Evolutionary conservation across 2,797 vertebrate genomes (phyloP).

Genomic region (Brachymystax lenok): DNA sequence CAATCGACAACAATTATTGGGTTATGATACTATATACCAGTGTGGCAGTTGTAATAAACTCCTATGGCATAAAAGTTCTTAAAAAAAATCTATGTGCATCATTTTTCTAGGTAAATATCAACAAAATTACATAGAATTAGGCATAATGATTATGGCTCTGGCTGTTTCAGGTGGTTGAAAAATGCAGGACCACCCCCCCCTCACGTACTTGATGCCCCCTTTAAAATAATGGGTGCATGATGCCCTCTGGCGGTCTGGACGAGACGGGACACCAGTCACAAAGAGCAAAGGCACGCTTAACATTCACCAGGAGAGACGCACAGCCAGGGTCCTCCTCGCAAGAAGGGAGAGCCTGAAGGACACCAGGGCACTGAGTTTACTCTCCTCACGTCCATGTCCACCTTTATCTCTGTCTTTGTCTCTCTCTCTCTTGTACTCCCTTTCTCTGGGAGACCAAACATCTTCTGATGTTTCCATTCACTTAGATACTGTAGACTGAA

Average conservation of each 20-base stretch:
- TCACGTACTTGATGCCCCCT: too few relatives aligned
- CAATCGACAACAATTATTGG: too few relatives aligned
- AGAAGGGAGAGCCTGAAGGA: constrained; percentile 21
- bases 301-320: constrained; percentile 64
- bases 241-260: constrained; percentile 41
- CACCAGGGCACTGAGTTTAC: constrained; percentile 50
- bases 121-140: too few relatives aligned
- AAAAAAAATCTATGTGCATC: too few relatives aligned
- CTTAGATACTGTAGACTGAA: constrained; percentile 38
- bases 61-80: too few relatives aligned
- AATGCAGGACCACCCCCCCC: too few relatives aligned
- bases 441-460: constrained; percentile 50
- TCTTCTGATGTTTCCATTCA: constrained; percentile 56
- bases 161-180: too few relatives aligned
- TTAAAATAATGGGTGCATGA: too few relatives aligned
- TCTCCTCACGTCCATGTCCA: constrained; percentile 21
- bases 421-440: constrained; percentile 23
- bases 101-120: too few relatives aligned
- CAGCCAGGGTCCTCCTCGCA: constrained; percentile 32
- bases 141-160: too few relatives aligned
- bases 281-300: constrained; percentile 66
- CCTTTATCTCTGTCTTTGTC: background rate
- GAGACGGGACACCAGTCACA: constrained; percentile 58
- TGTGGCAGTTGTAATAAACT: too few relatives aligned
- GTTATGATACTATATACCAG: too few relatives aligned